Evolutionary conservation across 2,113 vertebrate genomes (phyloP), one percentile per base, ranked within the genome.

Genomic region (Globicephala melas): DNA sequence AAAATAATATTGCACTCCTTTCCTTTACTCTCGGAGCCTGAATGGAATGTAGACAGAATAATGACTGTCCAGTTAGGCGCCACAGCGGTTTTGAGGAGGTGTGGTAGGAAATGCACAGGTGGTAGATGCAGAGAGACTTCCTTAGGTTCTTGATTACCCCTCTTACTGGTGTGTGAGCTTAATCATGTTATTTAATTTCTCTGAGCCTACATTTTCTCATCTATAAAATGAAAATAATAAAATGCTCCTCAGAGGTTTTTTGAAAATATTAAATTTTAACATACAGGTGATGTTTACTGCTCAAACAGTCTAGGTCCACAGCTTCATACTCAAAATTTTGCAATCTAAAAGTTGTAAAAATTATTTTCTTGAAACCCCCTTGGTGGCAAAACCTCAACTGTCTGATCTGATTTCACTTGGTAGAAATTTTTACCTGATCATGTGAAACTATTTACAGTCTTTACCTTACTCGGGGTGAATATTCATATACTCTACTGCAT

Each of bases 261-360:
- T 81, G 12, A 67, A 76, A 97, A 95, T 36, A 92, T 88, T 95
- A 87, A 87, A 80, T 58, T 85, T 95, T 92, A 95, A 86, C 89
- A 15, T 10, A 67, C 53, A 3, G 36, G 36, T 68, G 82, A 94
- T 93, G 13, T 50, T 12, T 86, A 44, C 4, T 89, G 36, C 33
- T 97, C 71, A 82, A 93, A 81, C 92, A 95, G 94, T 79, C 38
- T 41, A 33, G 36, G 41, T 36, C 25, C 7, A 77, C 8, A 77
- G 14, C 50, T 9, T 83, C 33, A 65, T 94, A 82, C 23, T 76
- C 33, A 89, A 50, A 91, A 58, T 25, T 77, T 88, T 47, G 58
- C 90, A 94, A 71, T 91, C 21, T 20, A 67, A n/a, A 92, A 81
- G 60, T 82, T 79, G 31, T 77, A 33, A 71, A 85, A 89, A 23